Evolutionary conservation across 2,888 invertebrate species (phyloP).

Genomic region (Alloscopus bannaensis): DNA sequence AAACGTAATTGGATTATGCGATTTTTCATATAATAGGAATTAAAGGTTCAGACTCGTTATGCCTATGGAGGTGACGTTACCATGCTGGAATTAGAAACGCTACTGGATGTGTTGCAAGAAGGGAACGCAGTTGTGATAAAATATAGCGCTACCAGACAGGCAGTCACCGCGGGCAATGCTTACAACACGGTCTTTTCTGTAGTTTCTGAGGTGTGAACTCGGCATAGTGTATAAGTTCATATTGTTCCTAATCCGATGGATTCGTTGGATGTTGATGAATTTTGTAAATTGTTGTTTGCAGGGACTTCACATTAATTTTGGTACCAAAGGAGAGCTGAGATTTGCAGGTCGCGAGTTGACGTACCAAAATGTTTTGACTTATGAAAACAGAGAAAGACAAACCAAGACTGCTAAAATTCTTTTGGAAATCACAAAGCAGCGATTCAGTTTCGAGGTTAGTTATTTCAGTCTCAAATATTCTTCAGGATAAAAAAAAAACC

Average conservation of each 20-base stretch:
- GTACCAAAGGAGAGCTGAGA: conserved; percentile 54
- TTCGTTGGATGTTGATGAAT: too few species aligned
- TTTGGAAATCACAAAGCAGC: conserved; percentile 35
- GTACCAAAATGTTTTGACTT: conserved; percentile 49
- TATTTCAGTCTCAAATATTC: not conserved
- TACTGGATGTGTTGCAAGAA: conserved; percentile 64
- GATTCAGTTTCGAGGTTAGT: conserved; percentile 55
- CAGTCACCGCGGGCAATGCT: conserved; percentile 17
- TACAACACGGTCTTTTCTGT: conserved; percentile 46
- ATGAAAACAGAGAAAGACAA: conserved; percentile 60
- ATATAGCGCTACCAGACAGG: conserved; percentile 44
- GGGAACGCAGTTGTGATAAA: conserved; percentile 42
- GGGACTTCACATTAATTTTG: conserved; percentile 64
- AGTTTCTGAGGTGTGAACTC: conserved; percentile 49
- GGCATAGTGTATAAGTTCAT: too few species aligned
- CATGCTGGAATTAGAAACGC: conserved; percentile 53
- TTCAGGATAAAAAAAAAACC: conserved; percentile 17
- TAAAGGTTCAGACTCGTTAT: conserved; percentile 46
- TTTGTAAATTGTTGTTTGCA: conserved; percentile 25
- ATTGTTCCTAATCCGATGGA: too few species aligned
- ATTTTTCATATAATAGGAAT: conserved; percentile 37
- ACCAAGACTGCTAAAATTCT: conserved; percentile 51
- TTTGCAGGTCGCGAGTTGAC: conserved; percentile 41
- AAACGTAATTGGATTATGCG: not conserved
- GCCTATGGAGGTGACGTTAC: conserved; percentile 30